Evolutionary conservation across 2,888 invertebrate species (phyloP), one percentile per base, ranked within the genome.

Genomic region (Pedicia rivosa): DNA sequence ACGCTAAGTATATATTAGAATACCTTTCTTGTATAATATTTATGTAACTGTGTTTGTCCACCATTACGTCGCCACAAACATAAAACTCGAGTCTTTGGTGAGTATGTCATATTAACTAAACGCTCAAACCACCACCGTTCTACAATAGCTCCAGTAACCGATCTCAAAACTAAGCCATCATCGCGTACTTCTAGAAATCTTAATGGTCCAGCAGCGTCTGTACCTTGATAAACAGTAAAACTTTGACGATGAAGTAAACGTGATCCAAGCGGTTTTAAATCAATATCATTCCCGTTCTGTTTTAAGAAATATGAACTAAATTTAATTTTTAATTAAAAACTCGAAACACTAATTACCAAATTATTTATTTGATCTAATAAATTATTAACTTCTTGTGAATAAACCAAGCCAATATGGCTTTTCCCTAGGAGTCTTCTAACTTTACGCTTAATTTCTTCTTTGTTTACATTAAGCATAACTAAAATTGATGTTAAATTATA

Each of bases 101-200:
- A 94, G 62, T 92, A 99, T 0, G 98, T 97, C 94, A 99, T 97
- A 58, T 99, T 99, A 37, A 98, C 94, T 37, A 99, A 67, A 37
- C 95, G 70, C 59, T 99, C 98, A 63, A 88, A 99, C 97, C 97
- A 99, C 97, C 98, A 98, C 29, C 95, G 70, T 52, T 90, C 88
- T 28, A 86, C 75, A 61, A 90, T 88, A 1, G 86, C 80, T 16
- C 90, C 90, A 59, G 74, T 74, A 3, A 78, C 75, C 0, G 86
- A 82, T 42, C 88, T 68, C 45, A 90, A 63, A 8, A 88, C 81
- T 36, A 90, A 67, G 0, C 91, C 94, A 59, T 99, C 98, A 58
- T 98, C 97, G 43, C 97, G 79, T 26, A 98, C 95, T 66, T 95
- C 86, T 67, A 88, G 70, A 61, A 90, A 88, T 39, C 87, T 70